Evolutionary conservation across 2,113 vertebrate genomes (phyloP), one percentile per base, ranked within the genome.

Genomic region (Datnioides undecimradiatus): DNA sequence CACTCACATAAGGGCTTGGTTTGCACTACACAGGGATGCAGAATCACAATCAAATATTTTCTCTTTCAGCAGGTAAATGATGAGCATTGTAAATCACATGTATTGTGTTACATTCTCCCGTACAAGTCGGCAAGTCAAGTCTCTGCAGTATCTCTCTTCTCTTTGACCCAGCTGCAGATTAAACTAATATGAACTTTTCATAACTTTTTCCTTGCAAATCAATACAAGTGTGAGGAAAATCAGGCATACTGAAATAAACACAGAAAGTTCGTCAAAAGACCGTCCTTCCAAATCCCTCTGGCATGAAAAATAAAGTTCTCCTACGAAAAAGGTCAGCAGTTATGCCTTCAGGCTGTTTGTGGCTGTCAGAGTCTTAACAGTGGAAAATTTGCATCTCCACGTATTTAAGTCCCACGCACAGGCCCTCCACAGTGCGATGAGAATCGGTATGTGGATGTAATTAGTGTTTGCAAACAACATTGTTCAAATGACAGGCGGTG

Each of bases 381-480:
- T 27, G 43, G 36, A 58, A 21, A 11, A 66, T 63, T 46, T 41
- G 41, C 65, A 68, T 78, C 40, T 71, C 31, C 10, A 6, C n/a
- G 13, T 40, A 46, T 74, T 64, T 11, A 41, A 63, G 23, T 60
- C 62, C 52, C 58, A 65, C 45, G 4, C 45, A 57, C 40, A 36
- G 40, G 16, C 36, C 25, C 48, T 64, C 19, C 19, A 41, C 19
- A 5, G 43, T 31, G 49, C 4, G 8, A 23, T 14, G 43, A 0
- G 8, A 73, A 34, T 68, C 9, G 0, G 11, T 17, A 23, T 40
- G 49, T 29, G 14, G 31, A 52, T 49, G 57, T 49, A 29, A 49
- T 68, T 62, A 81, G 49, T 71, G 65, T 83, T 83, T 73, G 73
- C 62, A 73, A 65, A 75, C 31, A 48, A 4, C 41, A 38, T 74